Conservation (phyloP, 2,797 vertebrate genomes). For the Sebastes flavidus region DNA sequence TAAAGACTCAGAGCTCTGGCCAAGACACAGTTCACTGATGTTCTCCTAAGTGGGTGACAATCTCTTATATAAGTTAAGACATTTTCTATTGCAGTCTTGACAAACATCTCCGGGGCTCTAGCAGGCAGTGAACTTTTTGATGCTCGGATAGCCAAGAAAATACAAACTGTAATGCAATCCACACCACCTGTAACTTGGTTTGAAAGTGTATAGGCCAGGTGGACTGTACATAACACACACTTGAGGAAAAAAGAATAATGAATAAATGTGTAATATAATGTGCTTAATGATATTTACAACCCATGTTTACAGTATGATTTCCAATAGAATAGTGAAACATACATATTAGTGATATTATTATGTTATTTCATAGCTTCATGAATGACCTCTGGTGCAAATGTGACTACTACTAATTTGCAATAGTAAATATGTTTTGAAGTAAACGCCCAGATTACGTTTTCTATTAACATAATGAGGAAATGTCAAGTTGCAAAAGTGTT, state of each 20-base stretch:
- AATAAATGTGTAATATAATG: slow-evolving; percentile 44
- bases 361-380: neutral
- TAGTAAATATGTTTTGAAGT: neutral
- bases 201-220: slow-evolving; percentile 14
- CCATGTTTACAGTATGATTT: slow-evolving; percentile 14
- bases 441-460: neutral
- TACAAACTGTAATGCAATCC: slow-evolving; percentile 7
- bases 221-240: slow-evolving; percentile 39
- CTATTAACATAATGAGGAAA: neutral
- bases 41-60: slow-evolving; percentile 46
- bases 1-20: slow-evolving; percentile 19
- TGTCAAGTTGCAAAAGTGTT: neutral
- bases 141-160: neutral
- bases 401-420: neutral
- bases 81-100: slow-evolving; percentile 20
- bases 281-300: slow-evolving; percentile 24
- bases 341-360: slow-evolving; percentile 1
- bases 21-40: neutral
- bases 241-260: slow-evolving; percentile 1
- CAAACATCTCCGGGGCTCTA: neutral
- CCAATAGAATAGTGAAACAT: slow-evolving; percentile 1
- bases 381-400: neutral
- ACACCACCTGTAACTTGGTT: slow-evolving; percentile 11
- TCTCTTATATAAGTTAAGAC: slow-evolving; percentile 25
- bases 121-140: slow-evolving; percentile 7